Percentiles rank a stretch among this genome's conserved stretches.
Conservation (phyloP, 2,888 invertebrate genomes). For the Epinotia demarniana region DNA sequence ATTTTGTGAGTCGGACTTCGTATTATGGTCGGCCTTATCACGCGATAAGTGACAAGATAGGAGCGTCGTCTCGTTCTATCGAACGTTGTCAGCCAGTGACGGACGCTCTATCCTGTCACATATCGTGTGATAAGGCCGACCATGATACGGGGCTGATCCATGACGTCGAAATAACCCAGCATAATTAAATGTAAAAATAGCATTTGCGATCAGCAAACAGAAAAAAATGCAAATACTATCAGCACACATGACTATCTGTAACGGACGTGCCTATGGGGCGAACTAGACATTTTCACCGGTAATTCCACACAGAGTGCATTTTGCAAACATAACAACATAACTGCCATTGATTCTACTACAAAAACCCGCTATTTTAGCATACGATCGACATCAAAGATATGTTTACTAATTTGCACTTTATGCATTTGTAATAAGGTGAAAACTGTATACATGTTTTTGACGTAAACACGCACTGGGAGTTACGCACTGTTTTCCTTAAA, state of each 20-base stretch:
- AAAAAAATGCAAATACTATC: slow-evolving; percentile 4
- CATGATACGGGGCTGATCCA: too few species aligned
- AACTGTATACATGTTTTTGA: neutral
- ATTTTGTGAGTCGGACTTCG: too few species aligned
- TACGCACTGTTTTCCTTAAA: neutral
- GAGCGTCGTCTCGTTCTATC: too few species aligned
- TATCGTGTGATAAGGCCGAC: too few species aligned
- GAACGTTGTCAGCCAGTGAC: too few species aligned
- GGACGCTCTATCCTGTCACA: too few species aligned
- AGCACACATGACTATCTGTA: neutral
- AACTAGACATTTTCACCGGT: slow-evolving; percentile 6
- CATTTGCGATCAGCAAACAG: neutral
- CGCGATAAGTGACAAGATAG: too few species aligned
- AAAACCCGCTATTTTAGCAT: neutral
- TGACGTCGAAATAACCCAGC: neutral
- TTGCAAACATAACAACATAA: neutral
- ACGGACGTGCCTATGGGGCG: slow-evolving; percentile 12
- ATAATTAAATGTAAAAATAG: neutral
- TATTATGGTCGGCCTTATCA: too few species aligned
- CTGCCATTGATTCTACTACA: neutral
- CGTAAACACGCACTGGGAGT: neutral
- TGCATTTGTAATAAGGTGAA: neutral
- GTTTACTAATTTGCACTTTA: neutral
- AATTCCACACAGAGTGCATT: neutral
- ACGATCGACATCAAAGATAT: neutral